These are phyloP conservation scores for Oscheius sp. DNA, from an alignment of 2,888 invertebrate species.

Conservation along the genomic window DNA sequence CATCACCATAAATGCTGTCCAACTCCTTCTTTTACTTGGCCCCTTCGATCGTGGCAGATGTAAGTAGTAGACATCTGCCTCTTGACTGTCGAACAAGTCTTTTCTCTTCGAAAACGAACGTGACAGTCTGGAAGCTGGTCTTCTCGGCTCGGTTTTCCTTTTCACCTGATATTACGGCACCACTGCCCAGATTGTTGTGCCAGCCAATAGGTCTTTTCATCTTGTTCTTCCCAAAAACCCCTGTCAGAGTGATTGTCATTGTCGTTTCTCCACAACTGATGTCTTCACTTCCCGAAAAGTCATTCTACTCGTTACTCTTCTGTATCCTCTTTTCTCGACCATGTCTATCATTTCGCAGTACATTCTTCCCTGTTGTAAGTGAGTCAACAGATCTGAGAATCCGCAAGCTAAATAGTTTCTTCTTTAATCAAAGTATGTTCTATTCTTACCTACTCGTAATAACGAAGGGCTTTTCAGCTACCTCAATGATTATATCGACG, in stretches of 20 bases:
- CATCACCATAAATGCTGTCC: conserved; percentile 46
- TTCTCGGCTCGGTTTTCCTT: conserved; percentile 51
- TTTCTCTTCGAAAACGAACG: conserved; percentile 40
- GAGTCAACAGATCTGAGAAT: neutral
- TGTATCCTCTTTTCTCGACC: neutral
- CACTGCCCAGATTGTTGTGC: conserved; percentile 52
- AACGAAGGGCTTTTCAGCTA: neutral
- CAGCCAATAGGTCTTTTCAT: conserved; percentile 39
- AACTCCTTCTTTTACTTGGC: conserved; percentile 46
- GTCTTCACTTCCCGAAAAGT: neutral
- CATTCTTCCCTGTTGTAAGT: conserved; percentile 19
- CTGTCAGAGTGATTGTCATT: neutral
- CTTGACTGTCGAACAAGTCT: conserved; percentile 28
- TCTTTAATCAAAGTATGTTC: no score
- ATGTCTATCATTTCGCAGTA: conserved; percentile 10
- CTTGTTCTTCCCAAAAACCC: neutral
- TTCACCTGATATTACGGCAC: conserved; percentile 54
- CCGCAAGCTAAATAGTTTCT: no score
- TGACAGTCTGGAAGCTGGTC: conserved; percentile 16
- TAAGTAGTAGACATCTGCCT: conserved; percentile 1
- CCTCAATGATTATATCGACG: neutral
- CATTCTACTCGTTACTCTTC: neutral
- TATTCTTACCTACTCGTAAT: neutral
- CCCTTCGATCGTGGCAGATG: conserved; percentile 39
- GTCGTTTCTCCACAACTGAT: neutral